Percentiles rank a stretch among this genome's conserved stretches.
Evolutionary conservation across 2,888 invertebrate genomes (phyloP).

Genomic region (Apodemia hepburni): DNA sequence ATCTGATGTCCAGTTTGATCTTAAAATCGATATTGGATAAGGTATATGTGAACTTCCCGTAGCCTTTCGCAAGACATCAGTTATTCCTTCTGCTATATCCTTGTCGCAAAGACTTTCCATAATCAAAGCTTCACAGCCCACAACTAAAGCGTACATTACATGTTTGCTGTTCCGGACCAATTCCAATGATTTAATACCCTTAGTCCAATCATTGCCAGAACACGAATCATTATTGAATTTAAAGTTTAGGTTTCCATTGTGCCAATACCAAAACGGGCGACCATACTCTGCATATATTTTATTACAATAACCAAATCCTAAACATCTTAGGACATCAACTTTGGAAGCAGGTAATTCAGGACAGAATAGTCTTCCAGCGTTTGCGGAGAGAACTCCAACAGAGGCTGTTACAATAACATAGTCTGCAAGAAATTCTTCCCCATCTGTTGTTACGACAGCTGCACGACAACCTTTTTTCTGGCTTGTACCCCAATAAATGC

Average conservation of each 20-base stretch:
- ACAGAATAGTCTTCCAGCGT: slow-evolving; percentile 83
- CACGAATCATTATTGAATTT: slow-evolving; percentile 80
- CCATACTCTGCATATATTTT: slow-evolving; percentile 89
- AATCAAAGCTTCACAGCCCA: slow-evolving; percentile 83
- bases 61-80: slow-evolving; percentile 80
- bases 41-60: slow-evolving; percentile 82
- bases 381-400: slow-evolving; percentile 85
- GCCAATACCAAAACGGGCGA: slow-evolving; percentile 86
- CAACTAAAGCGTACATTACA: slow-evolving; percentile 85
- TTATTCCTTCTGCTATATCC: slow-evolving; percentile 83
- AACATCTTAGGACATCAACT: slow-evolving; percentile 82
- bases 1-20: slow-evolving; percentile 88
- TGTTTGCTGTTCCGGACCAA: slow-evolving; percentile 85
- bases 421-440: slow-evolving; percentile 83
- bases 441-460: slow-evolving; percentile 78
- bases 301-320: slow-evolving; percentile 87
- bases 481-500: slow-evolving; percentile 84
- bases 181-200: slow-evolving; percentile 85
- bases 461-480: slow-evolving; percentile 69
- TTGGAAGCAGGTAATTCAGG: slow-evolving; percentile 86
- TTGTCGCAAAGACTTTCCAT: slow-evolving; percentile 85
- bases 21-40: slow-evolving; percentile 82
- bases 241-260: slow-evolving; percentile 82
- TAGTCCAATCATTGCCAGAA: slow-evolving; percentile 84
- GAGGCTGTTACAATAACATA: slow-evolving; percentile 90